These are phyloP conservation scores for Mythimna lalbum DNA, from an alignment of 2,888 invertebrate species.

Conservation along the genomic window DNA sequence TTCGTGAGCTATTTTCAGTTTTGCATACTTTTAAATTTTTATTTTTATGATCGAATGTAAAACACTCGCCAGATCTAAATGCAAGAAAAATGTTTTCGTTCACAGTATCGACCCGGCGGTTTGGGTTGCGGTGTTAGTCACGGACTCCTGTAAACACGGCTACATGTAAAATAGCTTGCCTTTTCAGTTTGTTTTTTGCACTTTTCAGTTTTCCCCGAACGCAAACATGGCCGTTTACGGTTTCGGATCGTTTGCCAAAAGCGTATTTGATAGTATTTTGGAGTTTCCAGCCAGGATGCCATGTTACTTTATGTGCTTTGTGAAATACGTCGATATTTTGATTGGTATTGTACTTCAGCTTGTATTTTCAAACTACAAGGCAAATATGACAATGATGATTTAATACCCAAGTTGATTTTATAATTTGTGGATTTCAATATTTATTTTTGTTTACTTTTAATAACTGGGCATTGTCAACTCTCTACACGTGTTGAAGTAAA, in stretches of 20 bases:
- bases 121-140: conserved; percentile 39
- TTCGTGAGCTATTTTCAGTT: neutral
- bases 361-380: too few species aligned
- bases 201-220: conserved; percentile 9
- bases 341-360: too few species aligned
- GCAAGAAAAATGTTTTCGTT: conserved; percentile 41
- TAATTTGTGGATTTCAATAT: too few species aligned
- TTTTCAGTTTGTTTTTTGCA: conserved; percentile 20
- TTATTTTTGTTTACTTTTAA: too few species aligned
- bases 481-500: too few species aligned
- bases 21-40: neutral
- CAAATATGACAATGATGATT: too few species aligned
- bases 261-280: neutral
- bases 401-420: too few species aligned
- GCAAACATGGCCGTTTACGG: conserved; percentile 20
- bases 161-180: conserved; percentile 15
- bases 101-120: conserved; percentile 43
- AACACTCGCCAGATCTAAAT: conserved; percentile 17
- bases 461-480: too few species aligned
- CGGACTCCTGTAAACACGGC: conserved; percentile 20
- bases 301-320: neutral
- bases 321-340: neutral
- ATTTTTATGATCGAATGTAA: conserved; percentile 4
- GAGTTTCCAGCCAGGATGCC: neutral
- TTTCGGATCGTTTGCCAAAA: conserved; percentile 18